Conservation (phyloP, 1,140 invertebrate species). For the Druon quercuslanigerum region DNA sequence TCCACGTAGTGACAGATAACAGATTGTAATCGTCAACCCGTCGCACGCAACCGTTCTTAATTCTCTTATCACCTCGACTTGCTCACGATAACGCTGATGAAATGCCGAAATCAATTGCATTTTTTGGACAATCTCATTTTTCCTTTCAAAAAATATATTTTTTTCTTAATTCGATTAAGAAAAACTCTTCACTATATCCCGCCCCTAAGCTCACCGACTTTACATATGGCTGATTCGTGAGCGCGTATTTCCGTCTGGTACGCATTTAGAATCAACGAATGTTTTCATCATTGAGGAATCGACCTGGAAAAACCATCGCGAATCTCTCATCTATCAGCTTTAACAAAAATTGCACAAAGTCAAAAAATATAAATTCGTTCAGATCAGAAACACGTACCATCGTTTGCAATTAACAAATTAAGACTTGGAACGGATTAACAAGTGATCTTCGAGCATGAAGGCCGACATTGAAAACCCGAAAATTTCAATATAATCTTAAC, state of each 20-base stretch:
- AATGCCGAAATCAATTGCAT: neutral
- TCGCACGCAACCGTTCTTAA: slow-evolving; percentile 9
- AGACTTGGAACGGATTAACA: neutral
- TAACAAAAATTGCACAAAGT: slow-evolving; percentile 18
- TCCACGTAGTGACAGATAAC: slow-evolving; percentile 10
- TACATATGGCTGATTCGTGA: slow-evolving; percentile 24
- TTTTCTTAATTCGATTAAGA: neutral
- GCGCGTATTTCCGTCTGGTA: slow-evolving; percentile 23
- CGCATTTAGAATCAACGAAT: slow-evolving; percentile 29
- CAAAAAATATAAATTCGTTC: neutral
- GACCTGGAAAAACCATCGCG: slow-evolving; percentile 21
- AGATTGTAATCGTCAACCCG: slow-evolving; percentile 22
- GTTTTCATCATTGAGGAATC: slow-evolving; percentile 28
- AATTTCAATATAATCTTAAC: neutral
- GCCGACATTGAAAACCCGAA: neutral
- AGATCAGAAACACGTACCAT: neutral
- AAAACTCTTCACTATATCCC: slow-evolving; percentile 6
- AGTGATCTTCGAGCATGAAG: neutral
- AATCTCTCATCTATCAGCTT: neutral
- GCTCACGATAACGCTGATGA: slow-evolving; percentile 9
- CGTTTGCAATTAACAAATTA: neutral
- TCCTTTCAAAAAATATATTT: neutral
- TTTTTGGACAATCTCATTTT: neutral
- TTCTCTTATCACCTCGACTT: slow-evolving; percentile 20
- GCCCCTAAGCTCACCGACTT: neutral